phyloP scores from a whole-genome alignment of 2,113 vertebrate genomes.

The Malurus melanocephalus region DNA sequence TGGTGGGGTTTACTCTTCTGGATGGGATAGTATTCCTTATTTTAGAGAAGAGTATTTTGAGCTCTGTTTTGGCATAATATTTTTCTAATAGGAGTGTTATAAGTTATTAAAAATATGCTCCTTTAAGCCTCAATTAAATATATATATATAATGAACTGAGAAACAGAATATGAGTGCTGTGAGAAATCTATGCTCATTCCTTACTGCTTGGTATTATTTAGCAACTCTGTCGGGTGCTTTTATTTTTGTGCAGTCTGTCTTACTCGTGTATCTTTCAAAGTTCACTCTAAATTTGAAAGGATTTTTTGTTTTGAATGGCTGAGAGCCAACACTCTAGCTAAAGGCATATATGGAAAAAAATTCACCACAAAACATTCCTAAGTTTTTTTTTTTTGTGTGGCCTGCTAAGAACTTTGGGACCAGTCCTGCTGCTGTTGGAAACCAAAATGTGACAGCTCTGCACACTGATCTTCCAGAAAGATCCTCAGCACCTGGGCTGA shows the following conservation, averaged over 20 bases:
- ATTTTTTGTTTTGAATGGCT: slow-evolving; percentile 62
- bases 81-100: not conserved
- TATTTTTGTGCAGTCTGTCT: slow-evolving; percentile 20
- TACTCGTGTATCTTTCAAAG: not conserved
- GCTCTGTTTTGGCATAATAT: slow-evolving; percentile 3
- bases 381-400: slow-evolving; percentile 24
- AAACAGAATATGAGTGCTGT: slow-evolving; percentile 9
- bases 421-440: slow-evolving; percentile 7
- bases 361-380: slow-evolving; percentile 25
- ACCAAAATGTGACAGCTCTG: not conserved
- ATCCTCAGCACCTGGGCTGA: not conserved
- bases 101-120: slow-evolving; percentile 6
- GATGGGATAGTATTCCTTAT: not conserved
- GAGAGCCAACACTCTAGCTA: slow-evolving; percentile 35
- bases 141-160: not conserved
- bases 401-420: not conserved
- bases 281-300: slow-evolving; percentile 52
- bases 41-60: slow-evolving; percentile 49
- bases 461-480: not conserved
- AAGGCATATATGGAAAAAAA: slow-evolving; percentile 59
- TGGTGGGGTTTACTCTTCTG: not conserved
- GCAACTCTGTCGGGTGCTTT: not conserved
- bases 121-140: slow-evolving; percentile 29
- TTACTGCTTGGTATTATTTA: slow-evolving; percentile 24
- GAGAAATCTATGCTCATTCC: slow-evolving; percentile 20